These are phyloP conservation scores for Vultur gryphus DNA, from an alignment of 2,797 vertebrate species.

Conservation along the genomic window DNA sequence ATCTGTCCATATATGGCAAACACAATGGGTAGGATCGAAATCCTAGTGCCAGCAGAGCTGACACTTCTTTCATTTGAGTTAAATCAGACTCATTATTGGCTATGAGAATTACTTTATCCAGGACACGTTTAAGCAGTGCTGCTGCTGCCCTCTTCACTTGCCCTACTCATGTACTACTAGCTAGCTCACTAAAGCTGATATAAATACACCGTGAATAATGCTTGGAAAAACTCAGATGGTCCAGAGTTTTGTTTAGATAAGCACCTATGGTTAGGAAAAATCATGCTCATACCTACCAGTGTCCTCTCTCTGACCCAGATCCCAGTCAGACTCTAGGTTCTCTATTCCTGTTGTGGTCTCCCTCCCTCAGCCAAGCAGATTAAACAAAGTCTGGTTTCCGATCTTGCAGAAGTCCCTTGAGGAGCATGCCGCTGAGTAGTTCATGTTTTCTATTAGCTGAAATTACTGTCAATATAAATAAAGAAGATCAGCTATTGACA, in stretches of 20 bases:
- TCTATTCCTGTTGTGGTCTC: background rate
- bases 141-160: background rate
- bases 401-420: conserved; percentile 1
- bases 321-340: background rate
- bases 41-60: background rate
- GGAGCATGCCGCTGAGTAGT: background rate
- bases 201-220: background rate
- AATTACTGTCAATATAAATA: conserved; percentile 55
- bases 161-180: background rate
- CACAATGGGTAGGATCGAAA: background rate
- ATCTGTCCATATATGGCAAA: background rate
- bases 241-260: background rate
- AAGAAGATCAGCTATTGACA: background rate
- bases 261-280: background rate
- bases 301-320: background rate
- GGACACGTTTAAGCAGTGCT: background rate
- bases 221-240: background rate
- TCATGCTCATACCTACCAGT: background rate
- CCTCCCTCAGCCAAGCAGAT: background rate
- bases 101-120: background rate
- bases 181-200: background rate
- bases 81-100: background rate
- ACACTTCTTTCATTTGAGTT: background rate
- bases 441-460: conserved; percentile 36
- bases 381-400: background rate